Evolutionary conservation across 2,113 vertebrate species (phyloP).

Genomic region (Phalacrocorax aristotelis): DNA sequence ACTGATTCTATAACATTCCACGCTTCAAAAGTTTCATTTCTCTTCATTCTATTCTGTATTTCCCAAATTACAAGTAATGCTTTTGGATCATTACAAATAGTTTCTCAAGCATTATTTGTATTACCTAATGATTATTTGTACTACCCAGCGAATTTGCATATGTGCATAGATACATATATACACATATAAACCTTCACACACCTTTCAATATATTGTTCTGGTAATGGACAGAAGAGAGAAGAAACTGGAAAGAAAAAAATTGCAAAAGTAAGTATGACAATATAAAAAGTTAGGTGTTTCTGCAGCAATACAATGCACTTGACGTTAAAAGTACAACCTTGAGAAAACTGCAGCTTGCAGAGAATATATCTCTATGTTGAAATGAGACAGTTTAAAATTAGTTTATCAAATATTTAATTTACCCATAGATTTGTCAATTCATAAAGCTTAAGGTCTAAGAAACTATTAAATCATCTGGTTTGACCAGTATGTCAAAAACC

Average conservation of each 20-base stretch:
- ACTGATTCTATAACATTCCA: background rate
- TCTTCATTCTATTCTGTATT: background rate
- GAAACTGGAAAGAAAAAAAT: background rate
- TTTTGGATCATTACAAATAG: background rate
- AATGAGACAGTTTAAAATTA: background rate
- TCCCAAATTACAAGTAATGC: background rate
- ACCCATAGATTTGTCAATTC: background rate
- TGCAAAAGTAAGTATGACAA: accelerated
- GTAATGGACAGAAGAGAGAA: background rate
- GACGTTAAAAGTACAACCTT: background rate
- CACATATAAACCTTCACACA: background rate
- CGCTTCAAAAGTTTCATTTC: background rate
- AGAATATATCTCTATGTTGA: background rate
- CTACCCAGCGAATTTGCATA: background rate
- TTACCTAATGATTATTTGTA: background rate
- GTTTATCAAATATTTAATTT: background rate
- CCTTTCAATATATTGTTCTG: background rate
- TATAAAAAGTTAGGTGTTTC: background rate
- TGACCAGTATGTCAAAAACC: background rate
- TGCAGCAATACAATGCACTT: background rate
- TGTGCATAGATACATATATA: background rate
- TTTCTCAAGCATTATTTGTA: background rate
- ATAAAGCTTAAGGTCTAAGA: background rate
- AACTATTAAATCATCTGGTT: background rate
- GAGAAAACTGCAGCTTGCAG: background rate